Conservation (phyloP, 2,888 invertebrate species). For the Nezara viridula region DNA sequence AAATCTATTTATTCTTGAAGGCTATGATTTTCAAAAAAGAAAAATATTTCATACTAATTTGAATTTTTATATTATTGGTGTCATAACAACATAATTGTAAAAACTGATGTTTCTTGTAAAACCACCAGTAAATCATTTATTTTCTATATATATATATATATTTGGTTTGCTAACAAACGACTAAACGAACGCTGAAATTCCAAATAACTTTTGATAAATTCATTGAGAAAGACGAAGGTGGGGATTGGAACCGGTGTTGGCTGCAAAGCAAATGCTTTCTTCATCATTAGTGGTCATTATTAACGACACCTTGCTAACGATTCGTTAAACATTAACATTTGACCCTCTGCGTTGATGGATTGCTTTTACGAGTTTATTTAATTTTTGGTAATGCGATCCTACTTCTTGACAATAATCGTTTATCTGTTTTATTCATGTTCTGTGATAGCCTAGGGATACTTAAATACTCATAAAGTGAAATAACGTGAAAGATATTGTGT, state of each 20-base stretch:
- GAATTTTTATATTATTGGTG: too few species aligned
- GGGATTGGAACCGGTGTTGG: slow-evolving; percentile 6
- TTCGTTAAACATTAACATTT: slow-evolving; percentile 40
- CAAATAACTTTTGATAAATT: not conserved
- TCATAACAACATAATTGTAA: too few species aligned
- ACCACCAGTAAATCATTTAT: too few species aligned
- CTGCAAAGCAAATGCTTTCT: not conserved
- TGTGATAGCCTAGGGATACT: not conserved
- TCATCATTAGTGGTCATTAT: slow-evolving; percentile 48
- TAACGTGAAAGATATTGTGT: too few species aligned
- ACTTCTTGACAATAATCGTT: not conserved
- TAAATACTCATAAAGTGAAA: too few species aligned
- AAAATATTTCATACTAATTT: too few species aligned
- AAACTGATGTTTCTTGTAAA: too few species aligned
- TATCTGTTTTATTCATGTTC: not conserved
- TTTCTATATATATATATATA: too few species aligned
- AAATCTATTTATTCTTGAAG: too few species aligned
- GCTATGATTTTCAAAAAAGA: too few species aligned
- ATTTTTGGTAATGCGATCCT: slow-evolving; percentile 27
- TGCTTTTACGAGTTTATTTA: not conserved
- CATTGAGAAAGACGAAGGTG: not conserved
- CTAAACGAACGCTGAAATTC: not conserved
- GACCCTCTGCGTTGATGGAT: not conserved
- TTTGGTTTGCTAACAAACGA: not conserved
- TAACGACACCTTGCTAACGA: slow-evolving; percentile 43